Evolutionary conservation across 1,140 invertebrate genomes (phyloP).

Genomic region (Bursaphelenchus mucronatus): DNA sequence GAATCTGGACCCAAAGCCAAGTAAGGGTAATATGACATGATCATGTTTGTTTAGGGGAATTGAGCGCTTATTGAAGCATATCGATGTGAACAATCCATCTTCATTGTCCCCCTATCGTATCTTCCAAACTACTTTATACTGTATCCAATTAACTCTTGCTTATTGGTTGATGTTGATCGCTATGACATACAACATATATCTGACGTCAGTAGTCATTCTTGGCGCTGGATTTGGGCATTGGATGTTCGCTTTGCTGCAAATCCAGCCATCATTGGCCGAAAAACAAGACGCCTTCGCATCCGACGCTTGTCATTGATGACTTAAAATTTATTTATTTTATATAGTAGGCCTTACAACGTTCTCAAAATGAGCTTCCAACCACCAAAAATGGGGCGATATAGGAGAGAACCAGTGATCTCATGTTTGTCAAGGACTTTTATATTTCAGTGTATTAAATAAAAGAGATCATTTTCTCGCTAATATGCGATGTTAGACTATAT

Average conservation of each 20-base stretch:
- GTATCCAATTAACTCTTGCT: conserved; percentile 81
- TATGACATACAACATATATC: conserved; percentile 94
- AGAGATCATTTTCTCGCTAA: too few species aligned
- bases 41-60: not conserved
- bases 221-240: conserved; percentile 78
- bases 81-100: conserved; percentile 2
- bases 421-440: too few species aligned
- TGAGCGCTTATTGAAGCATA: conserved; percentile 1
- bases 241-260: conserved; percentile 71
- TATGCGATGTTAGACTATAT: too few species aligned
- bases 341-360: too few species aligned
- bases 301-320: conserved; percentile 44
- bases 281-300: conserved; percentile 34
- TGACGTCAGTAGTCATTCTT: conserved; percentile 76
- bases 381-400: too few species aligned
- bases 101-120: conserved; percentile 5
- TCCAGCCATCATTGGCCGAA: conserved; percentile 21
- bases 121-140: conserved; percentile 69
- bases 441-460: too few species aligned
- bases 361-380: too few species aligned
- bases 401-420: too few species aligned
- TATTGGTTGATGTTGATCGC: conserved; percentile 93
- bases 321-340: too few species aligned
- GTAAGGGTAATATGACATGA: not conserved
- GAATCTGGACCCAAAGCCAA: not conserved